Evolutionary conservation across 2,797 vertebrate species (phyloP), one percentile per base, ranked within the genome.

Genomic region (Odontamblyopus rebecca): DNA sequence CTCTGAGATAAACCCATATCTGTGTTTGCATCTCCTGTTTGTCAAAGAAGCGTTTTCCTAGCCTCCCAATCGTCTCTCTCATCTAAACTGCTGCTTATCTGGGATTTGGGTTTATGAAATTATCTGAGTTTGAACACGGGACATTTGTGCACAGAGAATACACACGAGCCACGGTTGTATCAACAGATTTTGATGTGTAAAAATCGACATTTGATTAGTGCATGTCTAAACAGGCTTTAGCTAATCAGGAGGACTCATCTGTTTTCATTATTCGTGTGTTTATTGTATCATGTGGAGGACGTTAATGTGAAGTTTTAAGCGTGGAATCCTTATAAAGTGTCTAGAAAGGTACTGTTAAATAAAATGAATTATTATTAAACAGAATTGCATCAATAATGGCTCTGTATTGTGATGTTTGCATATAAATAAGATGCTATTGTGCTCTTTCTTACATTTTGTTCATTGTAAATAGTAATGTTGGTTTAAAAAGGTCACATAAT

Each of bases 1-100:
- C 73, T 68, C 18, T 68, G 38, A 61, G 30, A 78, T 54, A 35
- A 64, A 59, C 32, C 41, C 41, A 30, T 73, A 72, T 78, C 68
- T 57, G 69, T 71, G 32, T 19, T 38, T 70, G 30, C 74, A 50
- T 57, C 44, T 26, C 15, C 15, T 73, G 64, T 73, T 74, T 70
- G 26, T 59, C 51, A 62, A 62, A 59, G 65, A 23, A 69, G 27
- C 64, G 9, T 66, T 59, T 66, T 71, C 63, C 59, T 71, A 77
- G 76, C 71, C 2, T 26, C 50, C 57, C 2, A 6, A 16, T 60
- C 56, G 65, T 68, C 27, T 29, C 30, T 72, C 44, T 26, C 18
- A 72, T 73, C 23, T 27, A 32, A 57, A 30, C 50, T 38, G 56
- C 32, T 63, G 70, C 66, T 72, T 72, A 63, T 70, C 38, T 69